Conservation (phyloP, 2,888 invertebrate genomes). For the Melanotus villosus region DNA sequence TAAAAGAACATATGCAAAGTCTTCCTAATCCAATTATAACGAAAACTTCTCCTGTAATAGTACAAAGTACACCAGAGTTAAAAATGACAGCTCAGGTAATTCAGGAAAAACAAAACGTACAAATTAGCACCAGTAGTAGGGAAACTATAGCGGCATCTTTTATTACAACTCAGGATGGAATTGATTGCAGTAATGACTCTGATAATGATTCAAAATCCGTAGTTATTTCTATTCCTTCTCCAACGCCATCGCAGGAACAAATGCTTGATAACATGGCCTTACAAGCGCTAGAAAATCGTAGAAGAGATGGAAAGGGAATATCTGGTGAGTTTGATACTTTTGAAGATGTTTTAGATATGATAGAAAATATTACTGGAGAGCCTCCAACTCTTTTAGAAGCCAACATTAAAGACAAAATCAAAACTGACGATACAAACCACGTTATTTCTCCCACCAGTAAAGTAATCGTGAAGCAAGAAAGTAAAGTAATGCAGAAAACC, state of each 20-base stretch:
- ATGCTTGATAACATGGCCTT: slow-evolving; percentile 76
- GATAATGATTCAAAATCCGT: slow-evolving; percentile 76
- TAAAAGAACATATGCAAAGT: slow-evolving; percentile 56
- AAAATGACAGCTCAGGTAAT: slow-evolving; percentile 68
- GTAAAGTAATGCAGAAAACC: neutral
- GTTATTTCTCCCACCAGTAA: slow-evolving; percentile 29
- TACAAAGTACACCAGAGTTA: slow-evolving; percentile 64
- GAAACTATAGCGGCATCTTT: slow-evolving; percentile 73
- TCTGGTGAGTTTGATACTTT: slow-evolving; percentile 75
- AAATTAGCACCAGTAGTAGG: slow-evolving; percentile 58
- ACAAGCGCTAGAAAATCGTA: slow-evolving; percentile 72
- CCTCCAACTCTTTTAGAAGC: slow-evolving; percentile 59
- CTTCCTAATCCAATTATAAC: slow-evolving; percentile 57
- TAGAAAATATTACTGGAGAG: slow-evolving; percentile 74
- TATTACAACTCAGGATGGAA: slow-evolving; percentile 72
- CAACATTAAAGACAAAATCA: slow-evolving; percentile 53
- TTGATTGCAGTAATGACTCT: slow-evolving; percentile 72
- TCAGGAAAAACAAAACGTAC: slow-evolving; percentile 62
- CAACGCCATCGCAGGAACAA: slow-evolving; percentile 76
- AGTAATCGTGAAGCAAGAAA: neutral
- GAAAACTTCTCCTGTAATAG: slow-evolving; percentile 59
- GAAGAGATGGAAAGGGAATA: slow-evolving; percentile 70
- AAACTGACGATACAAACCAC: slow-evolving; percentile 48
- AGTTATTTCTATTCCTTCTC: slow-evolving; percentile 77
- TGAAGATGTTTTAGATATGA: slow-evolving; percentile 80